Evolutionary conservation across 2,888 invertebrate genomes (phyloP).

Genomic region (Cantharis rustica): DNA sequence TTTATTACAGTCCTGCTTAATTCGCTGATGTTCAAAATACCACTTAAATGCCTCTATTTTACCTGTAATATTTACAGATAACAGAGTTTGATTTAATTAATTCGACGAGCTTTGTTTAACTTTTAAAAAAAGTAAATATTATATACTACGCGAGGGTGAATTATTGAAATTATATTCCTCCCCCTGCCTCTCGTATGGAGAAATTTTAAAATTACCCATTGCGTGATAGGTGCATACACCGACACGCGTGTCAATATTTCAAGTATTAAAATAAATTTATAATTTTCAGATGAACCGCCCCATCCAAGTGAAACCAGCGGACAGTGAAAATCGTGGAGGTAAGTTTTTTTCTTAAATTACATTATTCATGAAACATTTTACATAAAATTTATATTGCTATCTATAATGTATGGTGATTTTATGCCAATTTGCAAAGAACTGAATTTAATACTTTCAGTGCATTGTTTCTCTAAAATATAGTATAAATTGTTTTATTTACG

Average conservation of each 20-base stretch:
- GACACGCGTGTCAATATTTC: neutral
- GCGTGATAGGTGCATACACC: neutral
- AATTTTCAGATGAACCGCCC: slow-evolving; percentile 97
- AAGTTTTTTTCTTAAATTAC: slow-evolving; percentile 52
- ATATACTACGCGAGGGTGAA: neutral
- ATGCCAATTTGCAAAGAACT: slow-evolving; percentile 12
- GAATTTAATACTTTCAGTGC: slow-evolving; percentile 4
- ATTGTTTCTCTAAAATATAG: neutral
- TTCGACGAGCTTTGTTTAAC: neutral
- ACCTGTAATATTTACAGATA: neutral
- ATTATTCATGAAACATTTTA: slow-evolving; percentile 26
- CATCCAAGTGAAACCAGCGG: slow-evolving; percentile 99
- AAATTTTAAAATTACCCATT: neutral
- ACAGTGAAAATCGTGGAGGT: slow-evolving; percentile 99
- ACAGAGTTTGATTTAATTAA: neutral
- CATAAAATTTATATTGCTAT: slow-evolving; percentile 20
- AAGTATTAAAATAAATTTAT: neutral
- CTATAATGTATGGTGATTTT: slow-evolving; percentile 20
- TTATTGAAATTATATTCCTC: neutral
- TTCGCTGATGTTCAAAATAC: neutral
- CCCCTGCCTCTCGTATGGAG: neutral
- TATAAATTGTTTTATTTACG: neutral
- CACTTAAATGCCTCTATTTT: neutral
- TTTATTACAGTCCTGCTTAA: neutral
- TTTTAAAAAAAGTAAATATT: neutral